Conservation (phyloP, 2,888 invertebrate genomes). For the Cosmopolites sordidus region DNA sequence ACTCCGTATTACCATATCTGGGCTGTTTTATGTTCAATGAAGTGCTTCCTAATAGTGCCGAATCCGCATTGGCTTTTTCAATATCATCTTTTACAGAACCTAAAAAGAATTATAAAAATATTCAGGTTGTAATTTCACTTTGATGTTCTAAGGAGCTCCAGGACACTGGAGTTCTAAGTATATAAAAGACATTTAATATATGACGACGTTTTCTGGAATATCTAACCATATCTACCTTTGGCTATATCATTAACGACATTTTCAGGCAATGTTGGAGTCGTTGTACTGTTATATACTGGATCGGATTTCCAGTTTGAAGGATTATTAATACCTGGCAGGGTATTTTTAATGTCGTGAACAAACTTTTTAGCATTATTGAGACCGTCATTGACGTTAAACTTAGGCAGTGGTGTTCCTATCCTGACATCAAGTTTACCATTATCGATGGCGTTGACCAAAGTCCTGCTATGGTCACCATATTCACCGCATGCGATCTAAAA, state of each 20-base stretch:
- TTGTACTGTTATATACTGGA: constrained; percentile 43
- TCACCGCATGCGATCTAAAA: constrained; percentile 83
- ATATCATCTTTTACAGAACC: constrained; percentile 19
- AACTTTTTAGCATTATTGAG: constrained; percentile 49
- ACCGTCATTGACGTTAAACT: constrained; percentile 42
- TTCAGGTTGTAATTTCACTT: neutral
- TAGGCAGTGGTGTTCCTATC: constrained; percentile 66
- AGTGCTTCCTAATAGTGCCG: constrained; percentile 58
- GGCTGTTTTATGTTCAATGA: constrained; percentile 58
- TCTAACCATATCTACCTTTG: constrained; percentile 44
- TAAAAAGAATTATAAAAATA: neutral
- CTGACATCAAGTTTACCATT: constrained; percentile 81
- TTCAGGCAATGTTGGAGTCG: constrained; percentile 54
- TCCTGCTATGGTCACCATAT: constrained; percentile 85
- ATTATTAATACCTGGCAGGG: constrained; percentile 20
- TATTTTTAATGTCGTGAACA: constrained; percentile 36
- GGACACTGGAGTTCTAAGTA: neutral
- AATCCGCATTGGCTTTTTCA: constrained; percentile 68
- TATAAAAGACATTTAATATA: constrained; percentile 40
- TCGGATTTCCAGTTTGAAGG: constrained; percentile 14
- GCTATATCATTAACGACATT: constrained; percentile 62
- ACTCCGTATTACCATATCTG: constrained; percentile 78
- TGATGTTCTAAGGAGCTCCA: neutral
- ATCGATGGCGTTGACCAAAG: constrained; percentile 77
- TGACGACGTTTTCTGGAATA: too few relatives aligned